Evolutionary conservation across 2,113 vertebrate genomes (phyloP).

Genomic region (Arothron firmamentum): DNA sequence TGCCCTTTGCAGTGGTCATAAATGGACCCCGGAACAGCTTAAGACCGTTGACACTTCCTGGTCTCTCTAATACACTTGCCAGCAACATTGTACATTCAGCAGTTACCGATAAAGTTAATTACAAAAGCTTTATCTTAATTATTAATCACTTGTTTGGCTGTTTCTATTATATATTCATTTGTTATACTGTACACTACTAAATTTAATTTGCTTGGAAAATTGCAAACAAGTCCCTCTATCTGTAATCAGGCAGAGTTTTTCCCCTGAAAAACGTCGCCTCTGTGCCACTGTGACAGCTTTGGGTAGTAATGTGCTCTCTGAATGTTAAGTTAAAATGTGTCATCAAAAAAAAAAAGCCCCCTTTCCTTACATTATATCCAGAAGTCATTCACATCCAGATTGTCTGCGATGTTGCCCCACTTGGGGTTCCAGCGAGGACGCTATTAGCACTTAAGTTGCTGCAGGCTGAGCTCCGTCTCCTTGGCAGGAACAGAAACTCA

Average conservation of each 20-base stretch:
- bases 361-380: slow-evolving; percentile 29
- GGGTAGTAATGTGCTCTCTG: slow-evolving; percentile 20
- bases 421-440: slow-evolving; percentile 51
- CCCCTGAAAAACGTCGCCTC: slow-evolving; percentile 19
- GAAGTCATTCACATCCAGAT: slow-evolving; percentile 34
- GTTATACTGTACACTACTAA: slow-evolving; percentile 15
- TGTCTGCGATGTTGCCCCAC: slow-evolving; percentile 47
- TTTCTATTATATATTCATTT: slow-evolving; percentile 33
- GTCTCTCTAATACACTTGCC: slow-evolving; percentile 34
- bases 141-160: slow-evolving; percentile 30
- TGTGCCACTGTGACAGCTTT: slow-evolving; percentile 2
- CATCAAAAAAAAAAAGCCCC: slow-evolving; percentile 15
- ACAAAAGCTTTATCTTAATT: slow-evolving; percentile 48
- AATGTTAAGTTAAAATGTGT: slow-evolving; percentile 32
- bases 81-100: slow-evolving; percentile 17
- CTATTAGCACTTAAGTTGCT: slow-evolving; percentile 62
- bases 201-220: slow-evolving; percentile 44
- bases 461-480: slow-evolving; percentile 62
- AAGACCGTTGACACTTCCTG: slow-evolving; percentile 15
- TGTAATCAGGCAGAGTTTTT: slow-evolving; percentile 3
- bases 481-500: slow-evolving; percentile 62
- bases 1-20: slow-evolving; percentile 25
- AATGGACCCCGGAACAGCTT: slow-evolving; percentile 6
- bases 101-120: slow-evolving; percentile 47
- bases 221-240: slow-evolving; percentile 12